A percentile compares a stretch with the other conserved stretches of the same genome.
Evolutionary conservation across 2,888 invertebrate genomes (phyloP).

Genomic region (Cecidostiba fungosa): DNA sequence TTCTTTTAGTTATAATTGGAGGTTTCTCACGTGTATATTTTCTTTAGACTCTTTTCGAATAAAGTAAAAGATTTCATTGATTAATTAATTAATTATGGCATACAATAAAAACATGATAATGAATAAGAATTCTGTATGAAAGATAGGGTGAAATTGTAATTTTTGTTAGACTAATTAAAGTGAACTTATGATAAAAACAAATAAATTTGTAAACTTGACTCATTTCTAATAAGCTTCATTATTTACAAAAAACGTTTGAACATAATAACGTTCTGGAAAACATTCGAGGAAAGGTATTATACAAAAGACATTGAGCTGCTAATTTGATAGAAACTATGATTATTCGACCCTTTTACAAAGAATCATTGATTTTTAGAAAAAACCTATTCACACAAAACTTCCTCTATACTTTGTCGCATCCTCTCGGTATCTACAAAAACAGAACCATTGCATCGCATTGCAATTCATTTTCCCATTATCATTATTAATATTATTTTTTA

Average conservation of each 20-base stretch:
- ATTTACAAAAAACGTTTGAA: constrained; percentile 60
- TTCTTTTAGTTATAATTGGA: constrained; percentile 48
- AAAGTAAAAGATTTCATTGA: constrained; percentile 37
- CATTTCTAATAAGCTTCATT: constrained; percentile 64
- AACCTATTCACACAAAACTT: constrained; percentile 81
- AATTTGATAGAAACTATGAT: constrained; percentile 81
- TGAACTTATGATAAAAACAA: constrained; percentile 56
- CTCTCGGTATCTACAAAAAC: constrained; percentile 79
- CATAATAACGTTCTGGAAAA: constrained; percentile 59
- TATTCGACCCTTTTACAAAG: constrained; percentile 81
- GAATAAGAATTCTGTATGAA: constrained; percentile 45
- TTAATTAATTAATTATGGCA: constrained; percentile 37
- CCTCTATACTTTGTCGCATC: constrained; percentile 71
- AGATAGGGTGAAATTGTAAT: constrained; percentile 59
- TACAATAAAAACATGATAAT: constrained; percentile 28
- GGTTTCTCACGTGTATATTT: constrained; percentile 41
- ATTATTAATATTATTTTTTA: constrained; percentile 53
- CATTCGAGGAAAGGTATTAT: constrained; percentile 61
- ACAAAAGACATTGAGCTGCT: constrained; percentile 64
- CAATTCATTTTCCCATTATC: constrained; percentile 69
- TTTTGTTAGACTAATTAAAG: constrained; percentile 62
- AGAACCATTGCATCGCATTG: constrained; percentile 78
- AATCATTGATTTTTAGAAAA: constrained; percentile 80
- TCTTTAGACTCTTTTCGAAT: constrained; percentile 33
- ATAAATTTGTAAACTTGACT: constrained; percentile 61